A percentile compares a stretch with the other conserved stretches of the same genome.
phyloP scores from a whole-genome alignment of 2,888 invertebrate genomes.

The Lypha dubia region DNA sequence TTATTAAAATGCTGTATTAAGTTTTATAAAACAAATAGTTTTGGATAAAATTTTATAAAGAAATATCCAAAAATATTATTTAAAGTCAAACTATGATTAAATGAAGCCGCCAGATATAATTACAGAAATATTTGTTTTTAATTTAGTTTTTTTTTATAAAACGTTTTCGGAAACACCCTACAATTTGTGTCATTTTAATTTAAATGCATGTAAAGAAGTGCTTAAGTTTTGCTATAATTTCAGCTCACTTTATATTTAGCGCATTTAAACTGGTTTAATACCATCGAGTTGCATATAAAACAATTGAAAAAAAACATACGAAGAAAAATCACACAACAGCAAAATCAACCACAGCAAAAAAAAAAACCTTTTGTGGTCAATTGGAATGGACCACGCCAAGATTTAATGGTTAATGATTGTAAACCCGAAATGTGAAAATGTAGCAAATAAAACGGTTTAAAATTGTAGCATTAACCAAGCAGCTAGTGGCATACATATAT shows the following conservation, averaged over 20 bases:
- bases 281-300: too few relatives aligned
- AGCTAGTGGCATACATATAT: conserved; percentile 27
- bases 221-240: background rate
- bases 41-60: too few relatives aligned
- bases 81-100: too few relatives aligned
- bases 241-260: background rate
- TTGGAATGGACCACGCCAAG: conserved; percentile 71
- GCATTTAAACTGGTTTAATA: conserved; percentile 48
- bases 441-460: conserved; percentile 43
- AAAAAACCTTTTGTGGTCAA: conserved; percentile 52
- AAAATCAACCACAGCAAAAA: background rate
- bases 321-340: background rate
- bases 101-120: too few relatives aligned
- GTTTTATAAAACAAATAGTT: too few relatives aligned
- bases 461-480: conserved; percentile 36
- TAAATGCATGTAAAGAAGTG: background rate
- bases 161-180: too few relatives aligned
- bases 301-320: conserved; percentile 19
- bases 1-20: too few relatives aligned
- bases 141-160: too few relatives aligned
- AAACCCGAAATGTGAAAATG: background rate
- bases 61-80: too few relatives aligned
- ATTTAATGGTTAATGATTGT: conserved; percentile 61
- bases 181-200: too few relatives aligned
- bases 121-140: too few relatives aligned